These are phyloP conservation scores for Lerema accius DNA, from an alignment of 1,140 invertebrate genomes.

Conservation along the genomic window DNA sequence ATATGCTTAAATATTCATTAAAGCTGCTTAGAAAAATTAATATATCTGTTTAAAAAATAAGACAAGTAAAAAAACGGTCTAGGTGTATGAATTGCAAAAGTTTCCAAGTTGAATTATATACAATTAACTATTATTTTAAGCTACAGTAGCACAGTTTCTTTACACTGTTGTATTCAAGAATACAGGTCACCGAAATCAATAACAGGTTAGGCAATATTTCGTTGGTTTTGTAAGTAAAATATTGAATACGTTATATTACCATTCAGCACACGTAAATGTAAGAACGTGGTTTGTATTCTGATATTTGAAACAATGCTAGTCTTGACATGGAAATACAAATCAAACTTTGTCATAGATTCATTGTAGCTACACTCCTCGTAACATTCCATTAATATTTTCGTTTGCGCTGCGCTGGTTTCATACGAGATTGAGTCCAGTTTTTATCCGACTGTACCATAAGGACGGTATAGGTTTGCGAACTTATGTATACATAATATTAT, in stretches of 20 bases:
- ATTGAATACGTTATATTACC: slow-evolving; percentile 61
- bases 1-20: too few relatives aligned
- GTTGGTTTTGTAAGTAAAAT: slow-evolving; percentile 64
- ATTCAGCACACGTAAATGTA: slow-evolving; percentile 61
- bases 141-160: too few relatives aligned
- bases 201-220: slow-evolving; percentile 47
- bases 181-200: slow-evolving; percentile 46
- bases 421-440: background rate
- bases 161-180: background rate
- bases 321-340: slow-evolving; percentile 68
- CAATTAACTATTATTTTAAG: too few relatives aligned
- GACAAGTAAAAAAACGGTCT: too few relatives aligned
- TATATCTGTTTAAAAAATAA: too few relatives aligned
- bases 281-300: slow-evolving; percentile 62
- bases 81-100: too few relatives aligned
- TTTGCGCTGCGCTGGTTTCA: background rate
- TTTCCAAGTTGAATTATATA: too few relatives aligned
- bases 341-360: slow-evolving; percentile 46
- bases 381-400: slow-evolving; percentile 45
- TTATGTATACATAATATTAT: too few relatives aligned
- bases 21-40: too few relatives aligned
- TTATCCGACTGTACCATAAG: too few relatives aligned
- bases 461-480: too few relatives aligned
- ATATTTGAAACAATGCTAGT: slow-evolving; percentile 68
- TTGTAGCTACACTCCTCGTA: slow-evolving; percentile 37